Conservation (phyloP, 2,888 invertebrate genomes). For the Drosophila imparisetae region DNA sequence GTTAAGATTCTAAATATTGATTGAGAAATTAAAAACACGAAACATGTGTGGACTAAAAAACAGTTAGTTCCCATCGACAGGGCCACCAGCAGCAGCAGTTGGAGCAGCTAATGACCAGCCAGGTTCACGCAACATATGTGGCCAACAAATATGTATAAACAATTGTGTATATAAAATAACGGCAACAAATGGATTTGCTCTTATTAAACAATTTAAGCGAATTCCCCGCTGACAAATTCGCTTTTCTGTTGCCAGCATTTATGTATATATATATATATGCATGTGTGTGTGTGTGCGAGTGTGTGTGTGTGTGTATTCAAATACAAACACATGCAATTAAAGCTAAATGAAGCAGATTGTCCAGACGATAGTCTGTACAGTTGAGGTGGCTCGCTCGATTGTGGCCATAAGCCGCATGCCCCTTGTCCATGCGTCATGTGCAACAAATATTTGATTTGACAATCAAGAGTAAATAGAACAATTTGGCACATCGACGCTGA, state of each 20-base stretch:
- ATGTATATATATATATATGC: slow-evolving; percentile 6
- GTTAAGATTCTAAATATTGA: background rate
- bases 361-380: background rate
- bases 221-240: slow-evolving; percentile 11
- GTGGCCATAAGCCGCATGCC: background rate
- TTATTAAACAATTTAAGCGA: slow-evolving; percentile 26
- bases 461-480: slow-evolving; percentile 75
- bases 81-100: background rate
- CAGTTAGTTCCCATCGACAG: background rate
- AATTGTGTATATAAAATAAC: background rate
- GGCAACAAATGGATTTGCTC: slow-evolving; percentile 18
- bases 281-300: background rate
- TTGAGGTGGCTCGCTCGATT: background rate
- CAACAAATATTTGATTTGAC: slow-evolving; percentile 73
- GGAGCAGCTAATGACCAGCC: slow-evolving; percentile 1
- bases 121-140: slow-evolving; percentile 1
- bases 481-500: slow-evolving; percentile 54
- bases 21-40: background rate
- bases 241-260: slow-evolving; percentile 35
- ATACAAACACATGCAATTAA: slow-evolving; percentile 33
- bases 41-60: background rate
- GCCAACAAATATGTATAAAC: background rate
- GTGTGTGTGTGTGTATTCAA: slow-evolving; percentile 15
- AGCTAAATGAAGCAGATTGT: slow-evolving; percentile 36
- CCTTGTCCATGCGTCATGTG: slow-evolving; percentile 34